Conservation (phyloP, 2,888 invertebrate genomes). For the Cataglyphis albicans region DNA sequence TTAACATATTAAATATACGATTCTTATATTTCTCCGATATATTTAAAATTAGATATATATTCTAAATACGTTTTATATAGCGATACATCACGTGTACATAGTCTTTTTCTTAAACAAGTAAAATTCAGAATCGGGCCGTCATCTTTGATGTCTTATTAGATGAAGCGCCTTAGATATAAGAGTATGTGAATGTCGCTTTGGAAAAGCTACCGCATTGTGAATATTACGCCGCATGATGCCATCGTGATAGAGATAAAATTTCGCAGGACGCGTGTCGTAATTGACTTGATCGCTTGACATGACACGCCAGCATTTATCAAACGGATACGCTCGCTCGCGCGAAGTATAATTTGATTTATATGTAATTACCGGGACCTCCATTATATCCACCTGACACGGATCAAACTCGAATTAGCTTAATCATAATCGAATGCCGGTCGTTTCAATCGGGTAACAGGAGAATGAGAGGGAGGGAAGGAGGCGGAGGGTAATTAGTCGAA, state of each 20-base stretch:
- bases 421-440: slow-evolving; percentile 80
- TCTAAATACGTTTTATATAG: background rate
- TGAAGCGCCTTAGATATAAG: slow-evolving; percentile 26
- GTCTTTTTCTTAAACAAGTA: background rate
- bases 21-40: background rate
- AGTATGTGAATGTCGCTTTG: slow-evolving; percentile 34
- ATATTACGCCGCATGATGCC: slow-evolving; percentile 26
- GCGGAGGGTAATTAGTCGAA: slow-evolving; percentile 68
- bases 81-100: background rate
- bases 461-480: background rate
- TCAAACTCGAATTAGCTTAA: slow-evolving; percentile 84
- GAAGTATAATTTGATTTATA: slow-evolving; percentile 80
- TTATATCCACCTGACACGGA: slow-evolving; percentile 83
- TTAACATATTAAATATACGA: slow-evolving; percentile 1
- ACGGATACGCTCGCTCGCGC: slow-evolving; percentile 72
- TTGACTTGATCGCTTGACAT: slow-evolving; percentile 75
- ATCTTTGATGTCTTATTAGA: background rate
- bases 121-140: slow-evolving; percentile 2
- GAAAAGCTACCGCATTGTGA: slow-evolving; percentile 32
- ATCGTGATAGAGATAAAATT: slow-evolving; percentile 65
- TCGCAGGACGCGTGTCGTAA: slow-evolving; percentile 64
- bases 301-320: slow-evolving; percentile 74
- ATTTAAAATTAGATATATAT: background rate
- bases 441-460: slow-evolving; percentile 62
- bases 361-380: slow-evolving; percentile 80